Evolutionary conservation across 2,797 vertebrate genomes (phyloP), one percentile per base, ranked within the genome.

Genomic region (Scomberomorus guttatus): DNA sequence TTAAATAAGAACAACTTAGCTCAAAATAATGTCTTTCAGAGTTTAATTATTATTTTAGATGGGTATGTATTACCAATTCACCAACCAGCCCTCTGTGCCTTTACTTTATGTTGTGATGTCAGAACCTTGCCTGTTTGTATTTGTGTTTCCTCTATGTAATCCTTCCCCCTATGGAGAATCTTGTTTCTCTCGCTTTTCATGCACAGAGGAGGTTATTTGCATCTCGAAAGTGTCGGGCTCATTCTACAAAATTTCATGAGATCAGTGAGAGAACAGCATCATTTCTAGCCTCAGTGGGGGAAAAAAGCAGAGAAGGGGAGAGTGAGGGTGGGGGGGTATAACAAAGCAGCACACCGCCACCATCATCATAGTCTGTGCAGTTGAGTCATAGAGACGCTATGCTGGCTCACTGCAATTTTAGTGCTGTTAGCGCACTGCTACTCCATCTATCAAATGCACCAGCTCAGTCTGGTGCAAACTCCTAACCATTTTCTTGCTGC

Each of bases 391-490:
- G 52, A 54, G 62, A 76, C 42, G 77, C 14, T 67, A 75, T 54
- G 69, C 34, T 59, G 77, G 56, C 83, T 60, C 34, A 75, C 78
- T 82, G 84, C 83, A 85, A 81, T 78, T 90, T 90, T 75, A 79
- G 83, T 58, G 78, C 76, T 75, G 86, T 89, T 90, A 91, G 77
- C 82, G 44, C 83, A 44, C 82, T 77, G 86, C 78, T 86, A 86
- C 77, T 85, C 87, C 80, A 84, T 91, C 85, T 89, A 90, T 91
- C 87, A 90, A 77, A 88, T 52, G 58, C 10, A 82, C 81, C 68
- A 8, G 62, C 85, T 83, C 78, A 39, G 77, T 80, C 72, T 65
- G 64, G 79, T 70, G 70, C 75, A 81, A 69, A 73, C 52, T 29
- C 77, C 52, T 55, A 27, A 29, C 46, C 27, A 27, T 17, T 50